phyloP scores from a whole-genome alignment of 92 coral and sea anemone genomes.

The Siderastrea siderea region DNA sequence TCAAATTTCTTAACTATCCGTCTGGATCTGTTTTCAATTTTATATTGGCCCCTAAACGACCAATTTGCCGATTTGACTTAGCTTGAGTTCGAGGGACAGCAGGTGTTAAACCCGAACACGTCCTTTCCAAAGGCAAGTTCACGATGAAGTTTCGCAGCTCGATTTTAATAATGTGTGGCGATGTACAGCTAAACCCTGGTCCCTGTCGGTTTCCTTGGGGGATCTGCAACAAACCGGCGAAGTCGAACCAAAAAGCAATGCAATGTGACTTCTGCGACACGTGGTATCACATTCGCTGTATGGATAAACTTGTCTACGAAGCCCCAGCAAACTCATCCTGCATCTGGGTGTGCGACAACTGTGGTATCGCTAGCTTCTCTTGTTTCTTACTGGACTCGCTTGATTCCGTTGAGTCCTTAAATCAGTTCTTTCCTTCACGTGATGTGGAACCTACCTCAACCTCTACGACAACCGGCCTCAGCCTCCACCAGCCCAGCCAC shows the following conservation, averaged over 20 bases:
- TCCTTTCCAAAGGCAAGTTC: constrained; percentile 11
- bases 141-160: not conserved
- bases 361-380: constrained; percentile 65
- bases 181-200: constrained; percentile 32
- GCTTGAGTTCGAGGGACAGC: constrained; percentile 30
- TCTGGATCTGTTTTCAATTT: not conserved
- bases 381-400: constrained; percentile 36
- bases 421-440: not conserved
- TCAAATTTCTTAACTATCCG: not conserved
- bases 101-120: constrained; percentile 17
- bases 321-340: constrained; percentile 48
- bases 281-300: constrained; percentile 56
- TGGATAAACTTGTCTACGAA: constrained; percentile 30
- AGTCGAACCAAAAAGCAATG: constrained; percentile 46
- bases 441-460: not conserved
- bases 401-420: not conserved
- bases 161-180: constrained; percentile 14
- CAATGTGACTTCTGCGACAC: constrained; percentile 65
- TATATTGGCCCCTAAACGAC: constrained; percentile 42
- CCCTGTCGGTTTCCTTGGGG: constrained; percentile 47
- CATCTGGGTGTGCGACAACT: constrained; percentile 46
- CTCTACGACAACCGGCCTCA: too few relatives aligned
- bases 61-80: constrained; percentile 29
- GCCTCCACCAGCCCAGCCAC: too few relatives aligned
- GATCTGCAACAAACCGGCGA: constrained; percentile 49